Evolutionary conservation across 2,797 vertebrate species (phyloP).

Genomic region (Natrix natrix): DNA sequence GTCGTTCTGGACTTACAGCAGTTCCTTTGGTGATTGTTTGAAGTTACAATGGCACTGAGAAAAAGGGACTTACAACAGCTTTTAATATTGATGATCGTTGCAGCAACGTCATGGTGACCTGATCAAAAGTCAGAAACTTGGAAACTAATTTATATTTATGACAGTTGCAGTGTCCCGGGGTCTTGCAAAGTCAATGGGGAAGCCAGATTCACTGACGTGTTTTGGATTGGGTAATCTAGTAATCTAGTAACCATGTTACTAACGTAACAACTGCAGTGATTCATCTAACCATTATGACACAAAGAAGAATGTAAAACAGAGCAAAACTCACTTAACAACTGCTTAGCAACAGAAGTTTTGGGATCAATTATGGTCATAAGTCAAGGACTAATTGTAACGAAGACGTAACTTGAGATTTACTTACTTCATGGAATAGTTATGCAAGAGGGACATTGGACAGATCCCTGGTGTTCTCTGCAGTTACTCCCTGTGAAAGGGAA

Average conservation of each 20-base stretch:
- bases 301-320: not conserved
- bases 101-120: not conserved
- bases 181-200: no score
- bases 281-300: not conserved
- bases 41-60: not conserved
- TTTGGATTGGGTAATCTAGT: not conserved
- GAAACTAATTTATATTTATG: not conserved
- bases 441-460: constrained; percentile 6
- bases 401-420: not conserved
- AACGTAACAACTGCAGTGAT: not conserved
- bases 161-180: not conserved
- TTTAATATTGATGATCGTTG: not conserved
- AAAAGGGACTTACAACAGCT: not conserved
- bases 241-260: not conserved
- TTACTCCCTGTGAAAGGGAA: constrained; percentile 41
- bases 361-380: not conserved
- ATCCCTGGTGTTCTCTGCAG: constrained; percentile 8
- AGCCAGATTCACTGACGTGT: no score
- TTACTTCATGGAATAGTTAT: not conserved
- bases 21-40: not conserved
- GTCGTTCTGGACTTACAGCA: not conserved
- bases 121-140: not conserved
- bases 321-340: not conserved
- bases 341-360: not conserved
- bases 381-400: not conserved